These are phyloP conservation scores for Puma concolor DNA, from an alignment of 2,113 vertebrate species.

Conservation along the genomic window DNA sequence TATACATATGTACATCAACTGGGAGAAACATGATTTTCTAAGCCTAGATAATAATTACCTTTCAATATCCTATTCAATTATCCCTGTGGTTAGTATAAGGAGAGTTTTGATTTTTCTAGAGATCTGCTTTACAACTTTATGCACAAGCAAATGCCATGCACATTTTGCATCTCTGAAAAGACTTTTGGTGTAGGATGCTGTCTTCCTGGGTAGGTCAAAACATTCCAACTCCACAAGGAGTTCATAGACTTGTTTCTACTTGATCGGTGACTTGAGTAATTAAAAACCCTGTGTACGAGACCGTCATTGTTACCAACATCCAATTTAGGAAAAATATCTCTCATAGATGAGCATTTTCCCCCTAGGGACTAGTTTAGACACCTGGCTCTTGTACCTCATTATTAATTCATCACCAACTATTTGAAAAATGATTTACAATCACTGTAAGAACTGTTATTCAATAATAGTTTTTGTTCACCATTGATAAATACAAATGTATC, in stretches of 20 bases:
- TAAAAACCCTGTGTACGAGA: constrained; percentile 32
- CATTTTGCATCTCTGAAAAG: constrained; percentile 3
- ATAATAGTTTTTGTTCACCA: constrained; percentile 41
- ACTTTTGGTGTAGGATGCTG: background rate
- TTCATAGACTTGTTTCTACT: constrained; percentile 45
- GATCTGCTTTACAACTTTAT: background rate
- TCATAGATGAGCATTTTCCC: constrained; percentile 35
- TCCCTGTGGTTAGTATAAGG: background rate
- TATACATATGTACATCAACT: background rate
- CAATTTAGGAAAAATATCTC: constrained; percentile 53
- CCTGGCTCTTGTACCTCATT: constrained; percentile 16
- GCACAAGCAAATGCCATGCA: background rate
- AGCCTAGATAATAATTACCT: background rate
- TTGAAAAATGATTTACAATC: constrained; percentile 60
- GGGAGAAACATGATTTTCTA: background rate
- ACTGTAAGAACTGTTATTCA: constrained; percentile 35
- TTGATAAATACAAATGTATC: constrained; percentile 9
- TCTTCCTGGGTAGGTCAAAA: background rate
- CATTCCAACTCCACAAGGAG: background rate
- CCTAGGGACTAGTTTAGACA: constrained; percentile 59
- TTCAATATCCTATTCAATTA: background rate
- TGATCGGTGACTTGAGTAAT: constrained; percentile 56
- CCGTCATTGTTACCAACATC: background rate
- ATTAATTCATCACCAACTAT: constrained; percentile 58
- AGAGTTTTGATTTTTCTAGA: constrained; percentile 4